Evolutionary conservation across 2,113 vertebrate genomes (phyloP).

Genomic region (Sinocyclocheilus anshuiensis): DNA sequence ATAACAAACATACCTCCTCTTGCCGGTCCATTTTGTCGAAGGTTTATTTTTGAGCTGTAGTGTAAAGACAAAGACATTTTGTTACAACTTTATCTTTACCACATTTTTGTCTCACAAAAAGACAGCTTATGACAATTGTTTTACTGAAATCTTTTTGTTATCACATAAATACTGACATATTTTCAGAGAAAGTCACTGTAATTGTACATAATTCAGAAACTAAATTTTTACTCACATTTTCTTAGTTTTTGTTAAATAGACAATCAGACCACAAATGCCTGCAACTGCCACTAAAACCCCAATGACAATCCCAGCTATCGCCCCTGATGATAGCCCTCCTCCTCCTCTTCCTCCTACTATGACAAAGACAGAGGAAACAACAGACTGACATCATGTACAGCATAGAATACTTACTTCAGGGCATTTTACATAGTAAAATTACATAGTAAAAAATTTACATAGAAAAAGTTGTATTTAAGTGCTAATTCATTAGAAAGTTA

Average conservation of each 20-base stretch:
- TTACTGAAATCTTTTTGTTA: neutral
- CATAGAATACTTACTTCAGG: neutral
- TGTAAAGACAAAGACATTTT: neutral
- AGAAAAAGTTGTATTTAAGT: too few species aligned
- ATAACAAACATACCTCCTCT: conserved; percentile 9
- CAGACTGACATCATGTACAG: neutral
- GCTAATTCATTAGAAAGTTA: too few species aligned
- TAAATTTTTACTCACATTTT: conserved; percentile 5
- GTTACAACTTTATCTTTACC: neutral
- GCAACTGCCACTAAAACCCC: conserved; percentile 42
- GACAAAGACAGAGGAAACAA: conserved; percentile 26
- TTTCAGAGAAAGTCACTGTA: neutral
- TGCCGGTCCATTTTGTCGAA: neutral
- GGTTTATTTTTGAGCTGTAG: neutral
- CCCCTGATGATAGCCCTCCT: conserved; percentile 5
- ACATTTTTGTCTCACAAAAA: conserved; percentile 24
- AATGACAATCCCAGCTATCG: conserved; percentile 47
- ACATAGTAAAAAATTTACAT: too few species aligned
- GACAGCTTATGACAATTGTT: neutral
- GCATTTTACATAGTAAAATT: too few species aligned
- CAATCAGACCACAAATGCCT: neutral
- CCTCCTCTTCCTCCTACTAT: neutral
- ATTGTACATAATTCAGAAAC: neutral
- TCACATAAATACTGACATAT: neutral
- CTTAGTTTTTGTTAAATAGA: conserved; percentile 10